Percentiles rank a stretch among this genome's conserved stretches.
phyloP scores from a whole-genome alignment of 2,888 invertebrate species.

The Pogonocherus hispidulus region DNA sequence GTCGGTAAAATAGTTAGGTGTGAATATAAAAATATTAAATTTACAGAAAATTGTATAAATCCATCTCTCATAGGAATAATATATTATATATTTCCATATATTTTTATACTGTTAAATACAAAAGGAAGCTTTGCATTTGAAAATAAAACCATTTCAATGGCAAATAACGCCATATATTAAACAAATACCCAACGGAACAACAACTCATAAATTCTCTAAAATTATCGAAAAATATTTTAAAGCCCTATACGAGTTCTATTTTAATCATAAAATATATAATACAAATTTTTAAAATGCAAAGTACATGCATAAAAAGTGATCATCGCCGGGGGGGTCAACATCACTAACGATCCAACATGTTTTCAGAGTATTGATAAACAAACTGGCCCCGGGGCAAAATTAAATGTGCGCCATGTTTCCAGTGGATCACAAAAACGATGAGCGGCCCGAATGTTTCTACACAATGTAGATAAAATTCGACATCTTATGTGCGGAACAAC shows the following conservation, averaged over 20 bases:
- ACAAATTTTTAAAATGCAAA: constrained; percentile 51
- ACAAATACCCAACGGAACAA: neutral
- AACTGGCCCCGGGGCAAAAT: constrained; percentile 62
- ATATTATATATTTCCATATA: neutral
- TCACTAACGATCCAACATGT: constrained; percentile 62
- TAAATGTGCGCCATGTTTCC: constrained; percentile 62
- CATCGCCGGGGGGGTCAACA: constrained; percentile 52
- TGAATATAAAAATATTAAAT: too few relatives aligned
- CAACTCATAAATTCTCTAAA: neutral
- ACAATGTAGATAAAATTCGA: constrained; percentile 65
- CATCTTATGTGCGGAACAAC: constrained; percentile 62
- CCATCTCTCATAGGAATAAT: neutral
- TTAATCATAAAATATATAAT: constrained; percentile 48
- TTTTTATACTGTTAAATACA: neutral
- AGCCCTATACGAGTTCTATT: constrained; percentile 30
- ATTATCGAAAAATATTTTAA: constrained; percentile 3
- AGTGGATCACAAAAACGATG: constrained; percentile 60
- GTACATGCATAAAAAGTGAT: constrained; percentile 56
- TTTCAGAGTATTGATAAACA: constrained; percentile 63
- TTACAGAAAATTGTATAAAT: too few relatives aligned
- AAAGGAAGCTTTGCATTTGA: neutral
- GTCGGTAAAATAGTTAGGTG: too few relatives aligned
- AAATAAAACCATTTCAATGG: constrained; percentile 1
- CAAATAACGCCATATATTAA: neutral
- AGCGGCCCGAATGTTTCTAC: constrained; percentile 61